Base-by-base conservation (phyloP, 2,888 invertebrate species). In the Amblyteles armatorius region DNA sequence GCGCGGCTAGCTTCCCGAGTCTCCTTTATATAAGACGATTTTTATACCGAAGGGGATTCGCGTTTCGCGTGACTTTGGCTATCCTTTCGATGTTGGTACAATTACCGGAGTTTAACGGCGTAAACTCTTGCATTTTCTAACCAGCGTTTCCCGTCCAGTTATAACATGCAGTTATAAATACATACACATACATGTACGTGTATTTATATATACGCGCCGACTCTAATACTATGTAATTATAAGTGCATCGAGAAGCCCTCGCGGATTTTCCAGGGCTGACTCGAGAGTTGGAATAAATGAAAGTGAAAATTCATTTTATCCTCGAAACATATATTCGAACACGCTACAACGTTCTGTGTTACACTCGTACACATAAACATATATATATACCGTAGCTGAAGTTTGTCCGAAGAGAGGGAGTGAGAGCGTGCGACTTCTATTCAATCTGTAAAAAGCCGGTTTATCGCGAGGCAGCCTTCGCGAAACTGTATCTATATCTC, bases 391-490 rank as follows among this genome's bases (percentile, higher is more conserved):
- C 68, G 40, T 71, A 69, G 78, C 44, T 52, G 73, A 19, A 67
- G 36, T 50, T 33, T 7, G 13, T 5, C 2, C 29, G 33, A 6
- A 29, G 29, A 65, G 80, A 69, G 60, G 52, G 78, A 81, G 76
- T 55, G 80, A 84, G 81, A 84, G 60, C 84, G 84, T 82, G 84
- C 69, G 84, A 81, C 84, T 84, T 74, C 73, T 81, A 78, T 84
- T 81, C 36, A 67, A 79, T 84, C 71, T 55, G 79, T 82, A 79
- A 83, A 80, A 80, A 80, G 76, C 84, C 79, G 79, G 79, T 85
- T 85, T 85, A 82, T 85, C 82, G 68, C 79, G 79, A 79, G 55
- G 67, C 67, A 85, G 76, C 84, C 84, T 84, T 84, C 84, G 71
- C 63, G 44, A 72, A 44, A 22, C 65, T 84, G 76, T 74, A 69